Evolutionary conservation across 2,888 invertebrate species (phyloP), one percentile per base, ranked within the genome.

Genomic region (Heliconius ethilla): DNA sequence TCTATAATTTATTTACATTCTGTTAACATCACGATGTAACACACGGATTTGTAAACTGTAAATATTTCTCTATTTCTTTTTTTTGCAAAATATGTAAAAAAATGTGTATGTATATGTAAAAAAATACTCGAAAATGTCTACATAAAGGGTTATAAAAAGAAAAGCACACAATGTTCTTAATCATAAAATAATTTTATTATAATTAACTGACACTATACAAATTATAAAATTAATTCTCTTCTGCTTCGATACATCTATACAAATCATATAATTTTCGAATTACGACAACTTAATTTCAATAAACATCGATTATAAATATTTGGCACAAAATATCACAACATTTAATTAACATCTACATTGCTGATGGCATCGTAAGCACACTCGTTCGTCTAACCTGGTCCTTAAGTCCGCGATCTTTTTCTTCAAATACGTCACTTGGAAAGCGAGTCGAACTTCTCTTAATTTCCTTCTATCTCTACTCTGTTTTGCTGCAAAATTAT

Each of bases 401-500:
- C 89, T 89, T 45, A 92, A 76, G 18, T 85, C 83, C 0, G 89
- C 86, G 15, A 91, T 82, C 82, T 91, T 87, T 45, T 87, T 89
- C 81, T 85, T 87, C 37, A 99, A 93, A 84, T 97, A 97, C 0
- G 97, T 97, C 0, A 98, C 98, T 78, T 98, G 95, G 67, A 99
- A 96, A 0, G 98, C 98, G 55, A 99, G 96, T 85, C 98, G 98
- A 83, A 99, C 98, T 88, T 99, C 99, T 85, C 99, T 97, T 66
- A 97, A 96, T 83, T 98, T 95, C 78, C 99, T 95, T 0, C 98
- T 96, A 86, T 99, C 99, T 7, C 99, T 95, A 0, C 98, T 99
- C 83, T 98, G 95, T 90, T 99, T 99, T 0, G 99, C 99, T 0
- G 99, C 99, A 82, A 97, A 97, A 89, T 99, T 99, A 89, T 99